These are phyloP conservation scores for Pluvianellus socialis DNA, from an alignment of 2,113 vertebrate species.

Conservation along the genomic window DNA sequence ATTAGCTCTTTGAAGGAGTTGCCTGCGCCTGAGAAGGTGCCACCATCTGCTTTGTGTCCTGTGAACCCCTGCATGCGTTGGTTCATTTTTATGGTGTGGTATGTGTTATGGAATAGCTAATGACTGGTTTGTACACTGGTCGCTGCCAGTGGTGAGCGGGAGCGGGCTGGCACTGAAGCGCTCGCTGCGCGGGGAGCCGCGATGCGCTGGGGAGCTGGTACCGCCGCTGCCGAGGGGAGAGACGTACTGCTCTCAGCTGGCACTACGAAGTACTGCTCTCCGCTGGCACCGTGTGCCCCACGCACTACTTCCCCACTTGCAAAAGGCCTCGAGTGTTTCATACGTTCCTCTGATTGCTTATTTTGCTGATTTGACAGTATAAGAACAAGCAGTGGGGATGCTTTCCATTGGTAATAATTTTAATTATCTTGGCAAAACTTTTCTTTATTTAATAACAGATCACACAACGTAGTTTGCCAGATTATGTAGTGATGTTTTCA, in stretches of 20 bases:
- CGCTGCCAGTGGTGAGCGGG: background rate
- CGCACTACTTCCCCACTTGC: background rate
- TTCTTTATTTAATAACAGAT: background rate
- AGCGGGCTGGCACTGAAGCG: background rate
- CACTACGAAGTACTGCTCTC: no score
- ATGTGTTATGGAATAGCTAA: background rate
- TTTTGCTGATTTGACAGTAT: background rate
- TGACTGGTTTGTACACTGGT: background rate
- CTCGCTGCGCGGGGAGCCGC: background rate
- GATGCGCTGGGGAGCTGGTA: background rate
- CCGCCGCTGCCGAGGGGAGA: background rate
- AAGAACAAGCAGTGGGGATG: background rate
- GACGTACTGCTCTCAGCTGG: background rate
- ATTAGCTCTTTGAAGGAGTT: background rate
- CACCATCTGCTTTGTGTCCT: constrained; percentile 28
- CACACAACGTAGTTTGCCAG: background rate
- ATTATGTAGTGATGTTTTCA: background rate
- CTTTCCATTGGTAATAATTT: background rate
- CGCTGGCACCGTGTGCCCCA: background rate
- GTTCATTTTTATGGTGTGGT: background rate
- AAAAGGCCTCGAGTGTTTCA: background rate
- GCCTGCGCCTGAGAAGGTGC: background rate
- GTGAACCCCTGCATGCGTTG: background rate
- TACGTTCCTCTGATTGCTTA: background rate
- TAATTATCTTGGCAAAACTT: background rate